These are phyloP conservation scores for Palythoa grandiflora DNA, from an alignment of 92 coral and sea anemone species.

Conservation along the genomic window DNA sequence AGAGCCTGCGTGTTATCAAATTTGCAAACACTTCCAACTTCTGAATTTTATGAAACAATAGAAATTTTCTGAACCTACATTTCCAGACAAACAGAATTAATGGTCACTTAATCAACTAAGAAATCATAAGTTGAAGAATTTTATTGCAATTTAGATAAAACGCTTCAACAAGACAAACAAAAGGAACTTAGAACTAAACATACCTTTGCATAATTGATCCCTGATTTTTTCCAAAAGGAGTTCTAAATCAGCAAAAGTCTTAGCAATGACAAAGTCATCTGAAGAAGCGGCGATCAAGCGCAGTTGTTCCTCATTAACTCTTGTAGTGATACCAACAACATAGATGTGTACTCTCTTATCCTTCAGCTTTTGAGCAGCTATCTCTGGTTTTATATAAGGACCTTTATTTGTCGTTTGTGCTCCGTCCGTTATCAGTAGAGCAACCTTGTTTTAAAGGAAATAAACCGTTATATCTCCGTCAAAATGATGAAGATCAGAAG, in stretches of 20 bases:
- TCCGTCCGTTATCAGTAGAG: slow-evolving; percentile 22
- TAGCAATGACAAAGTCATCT: slow-evolving; percentile 3
- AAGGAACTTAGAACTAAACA: background rate
- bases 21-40: no score
- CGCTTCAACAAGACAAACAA: no score
- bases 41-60: no score
- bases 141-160: no score
- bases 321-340: slow-evolving; percentile 22
- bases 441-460: background rate
- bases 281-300: background rate
- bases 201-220: slow-evolving; percentile 12
- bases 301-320: background rate
- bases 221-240: background rate
- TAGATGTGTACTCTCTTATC: slow-evolving; percentile 19
- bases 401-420: slow-evolving; percentile 4
- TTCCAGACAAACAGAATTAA: no score
- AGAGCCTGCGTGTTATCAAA: no score
- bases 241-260: slow-evolving; percentile 3
- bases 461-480: background rate
- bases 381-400: background rate
- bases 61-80: no score
- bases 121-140: no score
- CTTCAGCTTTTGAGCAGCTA: slow-evolving; percentile 14
- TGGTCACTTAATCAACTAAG: no score
- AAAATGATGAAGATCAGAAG: background rate